Base-by-base conservation (phyloP, 2,797 vertebrate genomes). In the Diglossa cyanea region DNA sequence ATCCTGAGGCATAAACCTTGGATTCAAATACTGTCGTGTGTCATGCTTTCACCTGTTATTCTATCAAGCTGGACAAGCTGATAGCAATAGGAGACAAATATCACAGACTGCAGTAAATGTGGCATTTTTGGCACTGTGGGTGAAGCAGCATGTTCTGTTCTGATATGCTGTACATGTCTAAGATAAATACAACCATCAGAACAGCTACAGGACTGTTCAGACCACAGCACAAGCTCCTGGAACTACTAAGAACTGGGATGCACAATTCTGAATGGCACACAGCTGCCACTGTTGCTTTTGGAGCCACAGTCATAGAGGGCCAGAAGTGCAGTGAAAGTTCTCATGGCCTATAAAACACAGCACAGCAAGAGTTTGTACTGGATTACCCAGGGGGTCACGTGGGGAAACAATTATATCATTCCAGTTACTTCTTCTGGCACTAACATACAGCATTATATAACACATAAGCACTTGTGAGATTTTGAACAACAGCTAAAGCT, bases 361-460 rank as follows among this genome's bases (percentile, higher is more conserved):
- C 20, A 54, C 50, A 74, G 54, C 4, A 68, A 8, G 14, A 86
- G 17, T 75, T 61, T 58, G 26, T 19, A 61, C 31, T 24, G 39
- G 28, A 42, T 78, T 84, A 75, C 47, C 0, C 1, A 39, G 15
- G 5, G 5, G 6, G 20, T 62, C 44, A 58, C 0, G 0, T 16
- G 11, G 39, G 78, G 4, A 51, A 42, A 60, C 9, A 4, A 68
- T 58, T 58, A 9, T 7, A 53, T 39, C 44, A n/a, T 33, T 81
- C 30, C 35, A 66, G 60, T 66, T 77, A 63, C 35, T 67, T 45
- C 11, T 48, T 88, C 47, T 48, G 26, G 12, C 19, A 45, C 88
- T 66, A 55, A 75, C 23, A 55, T 23, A 42, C 9, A 53, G n/a
- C 45, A 39, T 33, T 37, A 60, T 20, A 7, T n/a, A 67, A 84